Evolutionary conservation across 1,140 invertebrate species (phyloP), one percentile per base, ranked within the genome.

Genomic region (Drosophila melanogaster): DNA sequence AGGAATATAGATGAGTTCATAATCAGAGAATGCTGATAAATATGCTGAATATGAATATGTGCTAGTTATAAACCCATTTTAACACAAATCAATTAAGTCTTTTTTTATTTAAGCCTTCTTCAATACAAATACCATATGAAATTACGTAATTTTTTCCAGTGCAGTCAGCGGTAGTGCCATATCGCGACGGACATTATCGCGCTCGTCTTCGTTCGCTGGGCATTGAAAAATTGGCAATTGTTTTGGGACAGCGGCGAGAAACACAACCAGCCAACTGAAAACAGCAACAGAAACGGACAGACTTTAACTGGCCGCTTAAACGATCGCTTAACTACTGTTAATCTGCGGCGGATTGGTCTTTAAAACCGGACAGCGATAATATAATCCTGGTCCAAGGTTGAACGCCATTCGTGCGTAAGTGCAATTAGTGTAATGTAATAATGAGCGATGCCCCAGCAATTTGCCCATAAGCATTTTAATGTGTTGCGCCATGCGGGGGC

Each of bases 281-380:
- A 33, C 53, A 60, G 26, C 26, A 17, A 53, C 60, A n/a, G 38
- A 62, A 53, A 66, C 40, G 64, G 59, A 44, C 40, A 40, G 33
- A 65, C 61, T 73, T 77, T 81, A 85, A 70, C 65, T 69, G 62
- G 49, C 59, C 62, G 67, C 65, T 80, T 89, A 89, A 89, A 89
- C 84, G 84, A 84, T 89, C 84, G 84, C 84, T 89, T 89, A 89
- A 89, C 84, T 89, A 89, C 84, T 89, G 84, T 84, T 89, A 89
- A 89, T 81, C 85, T 70, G 56, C 44, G 53, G 19, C 19, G 24
- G 54, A 83, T 70, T 33, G 62, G 62, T 44, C 67, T 57, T 71
- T 71, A 12, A 71, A 69, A 64, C 73, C 78, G 72, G 47, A 33
- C 33, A 17, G 70, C 43, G 43, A 54, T 60, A 67, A 26, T 35